Evolutionary conservation across 2,113 vertebrate genomes (phyloP).

Genomic region (Cheirogaleus medius): DNA sequence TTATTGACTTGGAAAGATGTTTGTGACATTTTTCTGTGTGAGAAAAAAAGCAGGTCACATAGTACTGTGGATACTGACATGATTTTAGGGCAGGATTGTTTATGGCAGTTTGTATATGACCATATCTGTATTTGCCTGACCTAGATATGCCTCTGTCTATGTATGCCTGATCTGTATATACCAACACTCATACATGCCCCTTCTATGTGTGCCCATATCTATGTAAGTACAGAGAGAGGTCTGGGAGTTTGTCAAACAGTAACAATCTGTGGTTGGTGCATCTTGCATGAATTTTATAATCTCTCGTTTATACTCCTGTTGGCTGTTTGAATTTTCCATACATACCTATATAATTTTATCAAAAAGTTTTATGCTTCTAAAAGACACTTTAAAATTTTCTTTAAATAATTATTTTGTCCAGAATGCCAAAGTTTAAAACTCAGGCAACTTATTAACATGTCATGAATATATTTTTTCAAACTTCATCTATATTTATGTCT

Average conservation of each 20-base stretch:
- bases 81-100: neutral
- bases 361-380: neutral
- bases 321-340: neutral
- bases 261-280: neutral
- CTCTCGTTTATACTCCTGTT: neutral
- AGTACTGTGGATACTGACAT: neutral
- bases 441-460: neutral
- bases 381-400: neutral
- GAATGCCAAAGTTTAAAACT: neutral
- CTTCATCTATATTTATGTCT: neutral
- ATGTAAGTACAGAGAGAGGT: neutral
- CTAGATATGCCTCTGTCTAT: neutral
- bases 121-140: neutral
- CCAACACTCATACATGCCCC: neutral
- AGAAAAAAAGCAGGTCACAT: neutral
- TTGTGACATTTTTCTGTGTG: neutral
- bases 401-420: neutral
- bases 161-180: neutral
- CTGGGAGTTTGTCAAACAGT: neutral
- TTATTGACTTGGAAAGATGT: neutral
- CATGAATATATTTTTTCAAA: neutral
- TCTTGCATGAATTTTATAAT: neutral
- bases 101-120: neutral
- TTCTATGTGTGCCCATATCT: neutral
- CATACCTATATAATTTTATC: neutral